A percentile compares a stretch with the other conserved stretches of the same genome.
Conservation (phyloP, 2,113 vertebrate genomes). For the Lasiurus borealis region DNA sequence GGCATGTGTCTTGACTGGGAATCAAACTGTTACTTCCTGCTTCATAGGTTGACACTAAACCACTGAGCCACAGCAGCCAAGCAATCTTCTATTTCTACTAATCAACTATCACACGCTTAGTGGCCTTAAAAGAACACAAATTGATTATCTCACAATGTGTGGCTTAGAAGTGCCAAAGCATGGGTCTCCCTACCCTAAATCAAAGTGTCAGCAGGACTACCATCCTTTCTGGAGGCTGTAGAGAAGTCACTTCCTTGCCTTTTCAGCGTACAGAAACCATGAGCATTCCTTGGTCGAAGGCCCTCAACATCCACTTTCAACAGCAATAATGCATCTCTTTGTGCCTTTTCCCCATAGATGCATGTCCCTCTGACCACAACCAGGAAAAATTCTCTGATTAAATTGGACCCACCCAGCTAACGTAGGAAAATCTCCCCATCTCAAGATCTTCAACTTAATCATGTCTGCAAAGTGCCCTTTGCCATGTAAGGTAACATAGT, state of each 20-base stretch:
- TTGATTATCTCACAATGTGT: background rate
- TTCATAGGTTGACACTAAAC: too few species aligned
- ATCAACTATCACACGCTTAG: background rate
- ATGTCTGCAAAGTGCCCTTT: slow-evolving; percentile 15
- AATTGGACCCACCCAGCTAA: background rate
- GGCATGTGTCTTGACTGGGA: too few species aligned
- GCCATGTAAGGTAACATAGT: background rate
- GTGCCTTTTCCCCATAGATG: background rate
- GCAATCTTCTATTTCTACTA: background rate
- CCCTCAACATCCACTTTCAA: background rate
- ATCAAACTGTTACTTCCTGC: too few species aligned
- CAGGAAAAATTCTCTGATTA: background rate
- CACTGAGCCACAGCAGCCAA: too few species aligned
- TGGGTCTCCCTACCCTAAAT: background rate
- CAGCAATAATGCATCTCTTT: background rate
- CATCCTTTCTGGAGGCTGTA: background rate
- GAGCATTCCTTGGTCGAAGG: background rate
- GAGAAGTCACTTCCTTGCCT: background rate
- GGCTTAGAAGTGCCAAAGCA: background rate
- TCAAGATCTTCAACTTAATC: background rate
- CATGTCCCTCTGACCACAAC: background rate
- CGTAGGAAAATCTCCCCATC: background rate
- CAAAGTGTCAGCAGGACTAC: background rate
- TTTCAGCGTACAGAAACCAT: background rate
- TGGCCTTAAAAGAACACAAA: background rate